Base-by-base conservation (phyloP, 2,888 invertebrate species). In the Stenolophus ochropezus region DNA sequence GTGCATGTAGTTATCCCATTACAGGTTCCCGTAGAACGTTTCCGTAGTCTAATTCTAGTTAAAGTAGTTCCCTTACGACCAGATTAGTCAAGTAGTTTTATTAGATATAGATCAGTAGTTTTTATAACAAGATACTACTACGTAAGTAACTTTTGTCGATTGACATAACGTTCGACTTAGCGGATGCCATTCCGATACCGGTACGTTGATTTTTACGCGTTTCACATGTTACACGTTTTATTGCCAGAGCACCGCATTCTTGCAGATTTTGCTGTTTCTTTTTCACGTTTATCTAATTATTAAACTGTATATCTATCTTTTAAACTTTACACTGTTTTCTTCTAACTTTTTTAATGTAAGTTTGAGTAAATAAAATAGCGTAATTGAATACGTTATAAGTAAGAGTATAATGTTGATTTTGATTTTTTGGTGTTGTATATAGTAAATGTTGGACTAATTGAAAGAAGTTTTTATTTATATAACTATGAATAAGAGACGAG, bases 61-160 rank as follows among this genome's bases (percentile, higher is more conserved):
- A 4, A 5, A 16, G 8, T 51, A 8, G 5, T 16, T 16, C 51
- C 51, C 11, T 42, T 42, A 42, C 8, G 61, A 21, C 61, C 61
- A 25, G 14, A 61, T n/a, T 61, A 69, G 18, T 65, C 5, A 58
- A 23, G 65, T 69, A 69, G 65, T 69, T 42, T 61, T 25, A 61
- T 61, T 69, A 69, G 14, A 61, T 23, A n/a, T 27, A 69, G 14
- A 69, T 33, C 16, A 69, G 20, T 69, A 20, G 58, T 58, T n/a
- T 23, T 58, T 21, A 11, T 25, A 21, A 25, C 6, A 14, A 25
- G 1, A 69, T 69, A 33, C 33, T 18, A 27, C 33, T 16, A 69
- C 16, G 65, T 69, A 69, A 69, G 65, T 69, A 69, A 69, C 33
- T 27, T 23, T 18, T 42, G 11, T 69, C 65, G 65, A 69, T 18